A percentile compares a stretch with the other conserved stretches of the same genome.
phyloP scores from a whole-genome alignment of 2,797 vertebrate genomes.

The Enteromius paludinosus region DNA sequence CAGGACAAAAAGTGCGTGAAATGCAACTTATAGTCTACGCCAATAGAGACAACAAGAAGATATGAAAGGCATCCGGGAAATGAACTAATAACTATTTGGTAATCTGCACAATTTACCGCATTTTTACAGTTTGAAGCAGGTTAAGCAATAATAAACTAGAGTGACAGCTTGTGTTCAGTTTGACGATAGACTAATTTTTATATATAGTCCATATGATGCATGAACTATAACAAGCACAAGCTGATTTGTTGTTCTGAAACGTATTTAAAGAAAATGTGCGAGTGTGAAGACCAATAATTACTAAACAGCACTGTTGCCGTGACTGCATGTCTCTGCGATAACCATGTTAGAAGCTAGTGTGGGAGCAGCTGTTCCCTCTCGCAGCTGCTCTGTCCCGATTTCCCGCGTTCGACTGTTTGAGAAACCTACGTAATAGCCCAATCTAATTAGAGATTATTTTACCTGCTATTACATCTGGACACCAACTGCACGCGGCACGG shows the following conservation, averaged over 20 bases:
- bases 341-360: background rate
- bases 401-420: background rate
- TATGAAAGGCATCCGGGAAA: background rate
- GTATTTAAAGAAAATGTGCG: background rate
- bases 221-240: background rate
- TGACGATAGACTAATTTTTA: background rate
- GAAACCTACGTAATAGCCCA: background rate
- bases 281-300: background rate
- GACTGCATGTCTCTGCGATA: constrained; percentile 2
- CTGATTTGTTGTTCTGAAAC: background rate
- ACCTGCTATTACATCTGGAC: background rate
- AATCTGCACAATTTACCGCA: background rate
- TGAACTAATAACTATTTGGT: background rate
- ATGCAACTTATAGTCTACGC: background rate
- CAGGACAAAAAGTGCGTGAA: background rate
- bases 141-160: background rate
- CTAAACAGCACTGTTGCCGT: background rate
- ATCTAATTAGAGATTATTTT: background rate
- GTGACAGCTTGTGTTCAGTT: background rate
- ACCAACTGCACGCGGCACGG: background rate
- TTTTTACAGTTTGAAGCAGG: background rate
- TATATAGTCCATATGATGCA: background rate
- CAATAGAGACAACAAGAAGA: background rate
- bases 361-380: constrained; percentile 29
- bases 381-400: constrained; percentile 22